Evolutionary conservation across 64 coral and sea anemone species (phyloP), one percentile per base, ranked within the genome.

Genomic region (Dendrophyllia cribrosa): DNA sequence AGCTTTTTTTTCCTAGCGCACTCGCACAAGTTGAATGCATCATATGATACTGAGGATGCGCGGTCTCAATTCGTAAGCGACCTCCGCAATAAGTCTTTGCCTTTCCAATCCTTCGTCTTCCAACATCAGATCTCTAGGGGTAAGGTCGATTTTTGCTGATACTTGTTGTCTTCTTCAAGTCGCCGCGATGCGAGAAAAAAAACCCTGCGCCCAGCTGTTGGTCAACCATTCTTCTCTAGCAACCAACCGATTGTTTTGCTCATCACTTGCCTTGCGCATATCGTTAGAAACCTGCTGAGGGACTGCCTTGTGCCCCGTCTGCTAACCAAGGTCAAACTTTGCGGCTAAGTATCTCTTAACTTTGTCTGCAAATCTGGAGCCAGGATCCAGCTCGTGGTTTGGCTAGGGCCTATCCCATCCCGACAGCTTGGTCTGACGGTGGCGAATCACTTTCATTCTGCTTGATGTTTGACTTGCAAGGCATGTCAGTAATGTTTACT

Each of bases 241-340:
- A 53, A 78, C 44, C 75, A 78, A 9, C 51, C 51, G n/a, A n/a
- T n/a, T n/a, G n/a, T n/a, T n/a, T n/a, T n/a, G n/a, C n/a, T n/a
- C n/a, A n/a, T n/a, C n/a, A n/a, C n/a, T n/a, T n/a, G n/a, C n/a
- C n/a, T n/a, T n/a, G n/a, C n/a, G n/a, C n/a, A n/a, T n/a, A n/a
- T 95, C 74, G 21, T 4, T 86, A 55, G 94, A 91, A 13, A 91
- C 94, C 52, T 95, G 88, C 66, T 78, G 83, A 58, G 88, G 88
- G 75, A 91, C 94, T 47, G 74, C 82, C 82, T 91, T 88, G 22
- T 49, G 72, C 19, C 83, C 50, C 14, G 83, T 61, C 75, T 89
- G 59, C 72, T 95, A 80, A 7, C 93, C 93, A 6, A 79, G 59
- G 61, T 90, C 82, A 69, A 78, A 95, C 60, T 86, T 95, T n/a